Base-by-base conservation (phyloP, 2,113 vertebrate species). In the Leptobrachium ailaonicum region DNA sequence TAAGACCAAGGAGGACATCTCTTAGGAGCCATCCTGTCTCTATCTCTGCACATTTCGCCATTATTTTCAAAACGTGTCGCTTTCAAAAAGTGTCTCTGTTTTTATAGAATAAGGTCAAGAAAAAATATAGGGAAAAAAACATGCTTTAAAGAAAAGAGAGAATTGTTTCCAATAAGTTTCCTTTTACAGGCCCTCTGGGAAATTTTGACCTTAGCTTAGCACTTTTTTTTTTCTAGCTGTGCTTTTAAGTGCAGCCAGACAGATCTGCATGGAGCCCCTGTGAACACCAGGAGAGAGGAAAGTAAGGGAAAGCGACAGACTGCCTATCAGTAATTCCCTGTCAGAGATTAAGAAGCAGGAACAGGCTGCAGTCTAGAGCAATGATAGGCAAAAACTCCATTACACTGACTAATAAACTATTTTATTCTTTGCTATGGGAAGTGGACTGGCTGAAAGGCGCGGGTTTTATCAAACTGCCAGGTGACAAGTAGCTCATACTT, bases 31-130 rank as follows among this genome's bases (percentile, higher is more conserved):
- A 60, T 60, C 56, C 91, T 88, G 89, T 88, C 90, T 12, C 10
- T 94, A 95, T 96, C 92, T 92, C 90, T 86, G 85, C 89, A 90
- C 90, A 87, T 91, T 92, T 92, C 91, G 89, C 88, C 91, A 91
- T 90, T 93, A 91, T 91, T 80, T 94, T 92, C 92, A 84, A 92
- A 87, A 86, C 88, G 91, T 87, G 83, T 89, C 88, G 87, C 86
- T 89, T 88, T 89, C 87, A 89, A 91, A 95, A 92, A 92, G 88
- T 76, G 85, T 82, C 83, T 83, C 87, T 89, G 87, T 82, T 84
- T 84, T 0, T 60, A 60, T 12, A 1, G 89, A 91, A 93, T 92
- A 93, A 92, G 87, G 83, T 75, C 72, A 2, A 83, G 78, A 70
- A 85, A 79, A 80, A 90, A 87, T 81, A 85, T 82, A 32, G 20